These are phyloP conservation scores for Herpetotheres cachinnans DNA, from an alignment of 2,113 vertebrate species.

Conservation along the genomic window DNA sequence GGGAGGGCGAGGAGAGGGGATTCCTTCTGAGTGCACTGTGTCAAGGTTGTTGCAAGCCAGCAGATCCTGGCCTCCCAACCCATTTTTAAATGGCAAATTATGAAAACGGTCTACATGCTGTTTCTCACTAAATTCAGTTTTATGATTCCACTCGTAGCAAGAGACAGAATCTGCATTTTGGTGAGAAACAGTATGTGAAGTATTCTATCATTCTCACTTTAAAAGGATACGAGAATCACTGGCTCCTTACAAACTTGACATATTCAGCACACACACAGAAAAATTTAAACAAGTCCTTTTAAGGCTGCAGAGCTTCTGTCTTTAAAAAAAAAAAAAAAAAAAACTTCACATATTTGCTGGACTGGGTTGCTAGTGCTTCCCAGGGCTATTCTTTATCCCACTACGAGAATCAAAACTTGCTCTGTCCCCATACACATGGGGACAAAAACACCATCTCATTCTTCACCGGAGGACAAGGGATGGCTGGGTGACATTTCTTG, in stretches of 20 bases:
- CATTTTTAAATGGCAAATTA: slow-evolving; percentile 8
- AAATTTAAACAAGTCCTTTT: slow-evolving; percentile 76
- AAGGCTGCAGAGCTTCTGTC: slow-evolving; percentile 69
- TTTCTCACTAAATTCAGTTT: slow-evolving; percentile 6
- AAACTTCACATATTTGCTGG: slow-evolving; percentile 19
- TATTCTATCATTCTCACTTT: slow-evolving; percentile 58
- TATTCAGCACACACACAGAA: slow-evolving; percentile 54
- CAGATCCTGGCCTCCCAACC: neutral
- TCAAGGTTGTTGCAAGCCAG: slow-evolving; percentile 34
- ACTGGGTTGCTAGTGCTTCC: neutral
- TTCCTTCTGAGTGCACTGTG: neutral
- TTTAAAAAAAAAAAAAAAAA: neutral
- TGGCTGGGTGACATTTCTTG: neutral
- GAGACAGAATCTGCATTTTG: slow-evolving; percentile 23
- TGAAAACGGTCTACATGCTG: neutral
- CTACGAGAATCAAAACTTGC: neutral
- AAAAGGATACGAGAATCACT: slow-evolving; percentile 36
- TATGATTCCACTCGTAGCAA: neutral
- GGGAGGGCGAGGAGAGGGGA: neutral
- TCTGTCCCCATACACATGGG: neutral
- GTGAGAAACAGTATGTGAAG: slow-evolving; percentile 19
- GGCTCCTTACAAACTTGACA: slow-evolving; percentile 57
- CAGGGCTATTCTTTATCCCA: neutral
- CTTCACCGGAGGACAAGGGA: neutral
- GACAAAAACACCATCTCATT: neutral